These are phyloP conservation scores for Xanthorhoe spadicearia DNA, from an alignment of 2,888 invertebrate species.

Conservation along the genomic window DNA sequence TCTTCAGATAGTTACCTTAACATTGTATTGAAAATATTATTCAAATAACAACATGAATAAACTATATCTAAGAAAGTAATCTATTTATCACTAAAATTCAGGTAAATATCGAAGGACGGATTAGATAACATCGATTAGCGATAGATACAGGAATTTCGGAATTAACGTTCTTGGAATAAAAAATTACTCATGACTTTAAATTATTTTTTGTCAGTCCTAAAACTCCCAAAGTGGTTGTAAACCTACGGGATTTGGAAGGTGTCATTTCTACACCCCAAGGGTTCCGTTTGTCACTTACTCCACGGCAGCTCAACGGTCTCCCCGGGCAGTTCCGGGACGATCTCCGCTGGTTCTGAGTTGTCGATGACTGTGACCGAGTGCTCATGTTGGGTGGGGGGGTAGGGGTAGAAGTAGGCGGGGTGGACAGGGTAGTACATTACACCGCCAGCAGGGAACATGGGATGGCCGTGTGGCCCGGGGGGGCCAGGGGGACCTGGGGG, in stretches of 20 bases:
- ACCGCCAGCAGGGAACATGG: constrained; percentile 61
- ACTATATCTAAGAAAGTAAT: constrained; percentile 6
- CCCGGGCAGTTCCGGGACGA: constrained; percentile 73
- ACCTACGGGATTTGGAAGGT: constrained; percentile 49
- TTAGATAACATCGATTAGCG: constrained; percentile 25
- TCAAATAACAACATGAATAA: not conserved
- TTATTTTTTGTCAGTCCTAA: too few species aligned
- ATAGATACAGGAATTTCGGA: constrained; percentile 3
- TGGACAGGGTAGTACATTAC: constrained; percentile 74
- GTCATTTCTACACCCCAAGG: constrained; percentile 54
- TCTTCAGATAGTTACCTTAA: too few species aligned
- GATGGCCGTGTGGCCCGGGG: constrained; percentile 47
- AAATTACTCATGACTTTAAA: too few species aligned
- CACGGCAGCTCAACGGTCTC: constrained; percentile 80
- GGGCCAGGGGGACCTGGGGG: constrained; percentile 47
- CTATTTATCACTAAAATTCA: constrained; percentile 13
- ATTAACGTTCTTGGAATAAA: constrained; percentile 15
- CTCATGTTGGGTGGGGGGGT: constrained; percentile 54
- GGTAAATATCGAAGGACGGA: constrained; percentile 5
- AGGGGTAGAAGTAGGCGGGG: constrained; percentile 77
- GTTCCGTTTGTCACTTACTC: constrained; percentile 68
- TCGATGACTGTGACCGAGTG: constrained; percentile 61
- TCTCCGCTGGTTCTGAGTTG: constrained; percentile 58
- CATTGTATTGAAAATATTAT: not conserved
- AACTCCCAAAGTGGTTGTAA: too few species aligned